Percentiles rank a stretch among this genome's conserved stretches.
These are phyloP conservation scores for Drosophila mayri DNA, from an alignment of 1,140 invertebrate genomes.

Conservation along the genomic window DNA sequence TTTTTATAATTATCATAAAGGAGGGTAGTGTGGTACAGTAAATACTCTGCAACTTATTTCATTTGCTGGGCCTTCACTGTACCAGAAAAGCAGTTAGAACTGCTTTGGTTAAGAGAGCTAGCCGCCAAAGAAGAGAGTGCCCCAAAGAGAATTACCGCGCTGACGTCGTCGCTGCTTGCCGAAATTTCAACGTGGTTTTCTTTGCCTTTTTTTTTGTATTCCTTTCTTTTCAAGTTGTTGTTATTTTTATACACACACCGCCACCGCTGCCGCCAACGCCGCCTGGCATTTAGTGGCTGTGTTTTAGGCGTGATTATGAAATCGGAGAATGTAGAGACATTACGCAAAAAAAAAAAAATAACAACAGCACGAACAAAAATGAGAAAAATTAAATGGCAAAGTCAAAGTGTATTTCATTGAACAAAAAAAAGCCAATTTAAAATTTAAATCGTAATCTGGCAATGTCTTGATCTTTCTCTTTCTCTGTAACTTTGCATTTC, in stretches of 20 bases:
- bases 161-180: slow-evolving; percentile 32
- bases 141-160: slow-evolving; percentile 18
- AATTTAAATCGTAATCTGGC: slow-evolving; percentile 19
- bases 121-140: slow-evolving; percentile 4
- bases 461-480: slow-evolving; percentile 15
- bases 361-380: slow-evolving; percentile 1
- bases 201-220: slow-evolving; percentile 25
- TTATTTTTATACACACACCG: slow-evolving; percentile 39
- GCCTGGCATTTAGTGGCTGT: slow-evolving; percentile 45
- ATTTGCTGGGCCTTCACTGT: slow-evolving; percentile 28
- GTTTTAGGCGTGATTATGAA: slow-evolving; percentile 60
- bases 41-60: neutral
- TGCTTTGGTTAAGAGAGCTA: slow-evolving; percentile 16
- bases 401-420: slow-evolving; percentile 27
- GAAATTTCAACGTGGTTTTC: slow-evolving; percentile 74
- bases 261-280: slow-evolving; percentile 1
- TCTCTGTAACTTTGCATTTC: slow-evolving; percentile 30
- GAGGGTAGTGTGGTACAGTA: slow-evolving; percentile 3
- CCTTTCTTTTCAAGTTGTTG: slow-evolving; percentile 30
- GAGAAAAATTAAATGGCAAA: slow-evolving; percentile 5
- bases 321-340: slow-evolving; percentile 39
- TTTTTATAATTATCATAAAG: slow-evolving; percentile 5
- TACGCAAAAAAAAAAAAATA: slow-evolving; percentile 26
- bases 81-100: slow-evolving; percentile 39
- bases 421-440: slow-evolving; percentile 47